Evolutionary conservation across 2,888 invertebrate species (phyloP).

Genomic region (Rhamphomyia laevipes): DNA sequence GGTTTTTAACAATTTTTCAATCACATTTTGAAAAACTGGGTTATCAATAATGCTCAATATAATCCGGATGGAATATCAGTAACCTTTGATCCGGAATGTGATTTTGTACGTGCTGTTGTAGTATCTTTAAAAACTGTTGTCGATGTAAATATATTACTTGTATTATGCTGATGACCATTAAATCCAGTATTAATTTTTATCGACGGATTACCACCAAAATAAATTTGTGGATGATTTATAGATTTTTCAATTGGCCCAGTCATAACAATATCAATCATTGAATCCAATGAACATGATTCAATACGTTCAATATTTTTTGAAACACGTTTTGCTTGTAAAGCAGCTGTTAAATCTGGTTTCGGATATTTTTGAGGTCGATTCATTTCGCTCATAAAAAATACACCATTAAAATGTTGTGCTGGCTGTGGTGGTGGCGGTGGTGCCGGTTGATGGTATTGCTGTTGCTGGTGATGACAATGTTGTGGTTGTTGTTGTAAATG

Average conservation of each 20-base stretch:
- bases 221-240: slow-evolving; percentile 32
- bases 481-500: background rate
- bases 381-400: slow-evolving; percentile 45
- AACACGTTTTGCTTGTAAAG: slow-evolving; percentile 48
- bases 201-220: slow-evolving; percentile 32
- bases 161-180: background rate
- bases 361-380: slow-evolving; percentile 38
- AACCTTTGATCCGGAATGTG: slow-evolving; percentile 46
- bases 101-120: slow-evolving; percentile 24
- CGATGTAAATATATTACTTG: slow-evolving; percentile 2
- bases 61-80: slow-evolving; percentile 63
- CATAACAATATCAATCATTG: slow-evolving; percentile 60
- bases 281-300: slow-evolving; percentile 53
- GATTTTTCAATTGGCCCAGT: slow-evolving; percentile 41
- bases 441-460: slow-evolving; percentile 16
- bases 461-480: slow-evolving; percentile 15
- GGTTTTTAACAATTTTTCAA: too few relatives aligned
- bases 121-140: slow-evolving; percentile 1
- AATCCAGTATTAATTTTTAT: slow-evolving; percentile 21
- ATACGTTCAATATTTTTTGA: slow-evolving; percentile 71
- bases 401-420: slow-evolving; percentile 44
- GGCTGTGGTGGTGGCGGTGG: slow-evolving; percentile 15
- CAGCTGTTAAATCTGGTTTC: slow-evolving; percentile 38
- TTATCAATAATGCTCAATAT: too few relatives aligned
- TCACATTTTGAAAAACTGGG: too few relatives aligned